Conservation (phyloP, 2,113 vertebrate species). For the Carassius auratus region DNA sequence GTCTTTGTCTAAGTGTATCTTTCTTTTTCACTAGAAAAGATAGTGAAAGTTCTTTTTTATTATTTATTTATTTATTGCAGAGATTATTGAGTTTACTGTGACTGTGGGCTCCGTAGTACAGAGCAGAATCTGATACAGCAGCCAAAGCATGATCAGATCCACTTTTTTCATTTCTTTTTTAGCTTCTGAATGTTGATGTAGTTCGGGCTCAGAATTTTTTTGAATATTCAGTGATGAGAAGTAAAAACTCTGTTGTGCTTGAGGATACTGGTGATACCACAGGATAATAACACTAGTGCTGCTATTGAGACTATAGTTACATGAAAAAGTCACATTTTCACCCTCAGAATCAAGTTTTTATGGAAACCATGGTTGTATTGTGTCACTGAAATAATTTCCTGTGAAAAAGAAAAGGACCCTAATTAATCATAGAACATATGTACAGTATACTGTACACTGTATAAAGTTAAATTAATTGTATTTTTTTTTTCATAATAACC, state of each 20-base stretch:
- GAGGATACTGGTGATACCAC: not conserved
- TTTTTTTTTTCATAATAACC: not conserved
- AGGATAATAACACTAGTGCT: not conserved
- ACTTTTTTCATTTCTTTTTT: not conserved
- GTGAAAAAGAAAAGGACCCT: not conserved
- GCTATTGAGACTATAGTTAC: slow-evolving; percentile 18
- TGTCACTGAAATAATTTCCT: not conserved
- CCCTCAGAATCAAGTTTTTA: not conserved
- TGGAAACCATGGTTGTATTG: not conserved
- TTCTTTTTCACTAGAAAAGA: too few relatives aligned
- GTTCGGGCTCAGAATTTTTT: not conserved
- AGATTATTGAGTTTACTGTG: too few relatives aligned
- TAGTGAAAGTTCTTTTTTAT: too few relatives aligned
- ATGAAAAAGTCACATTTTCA: slow-evolving; percentile 4
- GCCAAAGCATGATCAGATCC: not conserved
- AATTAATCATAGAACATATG: not conserved
- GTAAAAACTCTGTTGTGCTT: not conserved
- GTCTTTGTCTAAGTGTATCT: too few relatives aligned
- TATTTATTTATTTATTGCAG: too few relatives aligned
- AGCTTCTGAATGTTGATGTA: not conserved
- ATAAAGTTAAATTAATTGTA: too few relatives aligned
- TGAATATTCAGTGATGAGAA: not conserved
- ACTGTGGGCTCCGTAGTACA: too few relatives aligned
- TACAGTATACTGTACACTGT: too few relatives aligned
- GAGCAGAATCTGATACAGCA: too few relatives aligned